phyloP scores from a whole-genome alignment of 2,797 vertebrate genomes.

The Schizothorax lantsangensis region DNA sequence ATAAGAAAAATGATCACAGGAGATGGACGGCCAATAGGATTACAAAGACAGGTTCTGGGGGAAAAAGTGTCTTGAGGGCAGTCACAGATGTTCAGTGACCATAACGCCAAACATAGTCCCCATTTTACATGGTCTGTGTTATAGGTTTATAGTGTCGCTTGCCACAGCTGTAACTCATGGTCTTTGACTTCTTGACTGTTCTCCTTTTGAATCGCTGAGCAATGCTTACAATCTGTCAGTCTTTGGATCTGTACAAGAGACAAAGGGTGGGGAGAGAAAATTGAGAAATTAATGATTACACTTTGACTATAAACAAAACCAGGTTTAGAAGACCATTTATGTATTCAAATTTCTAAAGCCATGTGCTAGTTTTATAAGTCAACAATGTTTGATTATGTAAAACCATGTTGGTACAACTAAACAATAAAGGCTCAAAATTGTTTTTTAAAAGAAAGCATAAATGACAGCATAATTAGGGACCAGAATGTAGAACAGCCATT shows the following conservation, averaged over 20 bases:
- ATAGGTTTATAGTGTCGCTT: conserved; percentile 64
- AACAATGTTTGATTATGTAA: conserved; percentile 10
- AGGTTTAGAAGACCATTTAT: conserved; percentile 12
- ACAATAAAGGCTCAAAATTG: conserved; percentile 19
- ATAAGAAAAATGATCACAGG: conserved; percentile 48
- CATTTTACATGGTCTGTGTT: conserved; percentile 76
- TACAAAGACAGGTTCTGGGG: conserved; percentile 44
- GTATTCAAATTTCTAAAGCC: background rate
- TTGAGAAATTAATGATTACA: background rate
- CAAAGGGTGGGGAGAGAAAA: conserved; percentile 25
- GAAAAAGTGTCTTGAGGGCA: conserved; percentile 61
- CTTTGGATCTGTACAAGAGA: conserved; percentile 24
- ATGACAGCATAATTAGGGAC: conserved; percentile 34
- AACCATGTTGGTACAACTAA: conserved; percentile 22
- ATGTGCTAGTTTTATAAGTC: background rate
- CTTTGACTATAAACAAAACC: conserved; percentile 8
- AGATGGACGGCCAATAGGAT: conserved; percentile 49
- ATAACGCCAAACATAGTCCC: conserved; percentile 65
- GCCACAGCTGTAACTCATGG: conserved; percentile 73
- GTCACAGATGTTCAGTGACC: conserved; percentile 71
- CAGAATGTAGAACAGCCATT: conserved; percentile 35
- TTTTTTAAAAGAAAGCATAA: conserved; percentile 22
- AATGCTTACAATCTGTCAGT: conserved; percentile 24
- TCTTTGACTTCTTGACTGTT: conserved; percentile 54
- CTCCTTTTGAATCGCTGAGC: conserved; percentile 20